Evolutionary conservation across 2,797 vertebrate species (phyloP).

Genomic region (Gallinago stenura): DNA sequence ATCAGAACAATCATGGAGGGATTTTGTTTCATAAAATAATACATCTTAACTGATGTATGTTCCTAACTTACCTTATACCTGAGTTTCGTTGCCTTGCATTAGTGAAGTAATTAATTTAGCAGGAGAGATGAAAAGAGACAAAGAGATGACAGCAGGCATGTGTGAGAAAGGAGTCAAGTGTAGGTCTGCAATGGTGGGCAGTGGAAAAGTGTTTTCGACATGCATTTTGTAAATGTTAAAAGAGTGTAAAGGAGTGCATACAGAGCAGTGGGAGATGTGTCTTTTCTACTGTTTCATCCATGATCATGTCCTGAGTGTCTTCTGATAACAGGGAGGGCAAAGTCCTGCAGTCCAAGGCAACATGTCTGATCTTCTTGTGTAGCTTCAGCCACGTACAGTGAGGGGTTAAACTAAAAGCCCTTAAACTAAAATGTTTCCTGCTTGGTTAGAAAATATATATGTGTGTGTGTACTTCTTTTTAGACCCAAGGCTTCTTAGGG

Average conservation of each 20-base stretch:
- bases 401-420: neutral
- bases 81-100: constrained; percentile 9
- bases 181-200: neutral
- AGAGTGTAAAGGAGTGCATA: neutral
- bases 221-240: neutral
- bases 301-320: neutral
- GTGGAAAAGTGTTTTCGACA: neutral
- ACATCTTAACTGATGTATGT: neutral
- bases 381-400: neutral
- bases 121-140: neutral
- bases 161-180: constrained; percentile 19
- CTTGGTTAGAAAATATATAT: neutral
- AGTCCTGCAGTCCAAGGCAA: neutral
- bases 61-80: neutral
- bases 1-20: neutral
- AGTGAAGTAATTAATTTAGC: constrained; percentile 44
- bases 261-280: neutral
- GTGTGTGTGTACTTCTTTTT: neutral
- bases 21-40: neutral
- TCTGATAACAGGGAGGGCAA: neutral
- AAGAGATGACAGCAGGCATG: constrained; percentile 7
- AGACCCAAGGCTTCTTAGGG: neutral
- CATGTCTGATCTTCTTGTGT: neutral
- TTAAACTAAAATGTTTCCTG: neutral
- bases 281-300: neutral